A percentile compares a stretch with the other conserved stretches of the same genome.
These are phyloP conservation scores for Peromyscus melanophrys DNA, from an alignment of 2,797 vertebrate genomes.

Conservation along the genomic window DNA sequence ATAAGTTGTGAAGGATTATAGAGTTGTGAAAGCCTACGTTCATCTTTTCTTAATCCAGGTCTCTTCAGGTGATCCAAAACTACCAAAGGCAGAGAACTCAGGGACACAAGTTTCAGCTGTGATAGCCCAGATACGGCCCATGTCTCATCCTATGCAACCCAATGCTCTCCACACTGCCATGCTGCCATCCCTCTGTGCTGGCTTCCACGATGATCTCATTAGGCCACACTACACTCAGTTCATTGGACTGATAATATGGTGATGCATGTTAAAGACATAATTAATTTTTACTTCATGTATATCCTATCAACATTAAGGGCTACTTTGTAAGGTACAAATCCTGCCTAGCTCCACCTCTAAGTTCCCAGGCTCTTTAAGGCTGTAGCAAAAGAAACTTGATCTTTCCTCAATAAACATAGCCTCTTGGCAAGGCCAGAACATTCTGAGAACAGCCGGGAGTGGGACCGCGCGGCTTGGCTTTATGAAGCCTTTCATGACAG, in stretches of 20 bases:
- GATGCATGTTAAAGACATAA: background rate
- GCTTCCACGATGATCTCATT: background rate
- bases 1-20: background rate
- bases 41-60: background rate
- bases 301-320: background rate
- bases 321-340: background rate
- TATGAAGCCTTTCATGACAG: background rate
- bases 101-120: background rate
- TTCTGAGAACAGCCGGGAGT: background rate
- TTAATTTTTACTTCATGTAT: background rate
- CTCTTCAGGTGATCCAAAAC: background rate
- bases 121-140: background rate
- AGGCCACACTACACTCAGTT: background rate
- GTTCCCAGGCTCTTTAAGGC: background rate
- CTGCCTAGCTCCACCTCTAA: background rate
- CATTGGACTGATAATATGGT: background rate
- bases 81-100: background rate
- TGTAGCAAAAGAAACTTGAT: background rate
- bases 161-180: background rate
- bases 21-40: background rate
- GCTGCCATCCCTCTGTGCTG: background rate
- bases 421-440: background rate
- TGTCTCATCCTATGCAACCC: background rate
- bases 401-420: background rate
- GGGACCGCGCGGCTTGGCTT: background rate